These are phyloP conservation scores for Phoxinus phoxinus DNA, from an alignment of 2,113 vertebrate species.

Conservation along the genomic window DNA sequence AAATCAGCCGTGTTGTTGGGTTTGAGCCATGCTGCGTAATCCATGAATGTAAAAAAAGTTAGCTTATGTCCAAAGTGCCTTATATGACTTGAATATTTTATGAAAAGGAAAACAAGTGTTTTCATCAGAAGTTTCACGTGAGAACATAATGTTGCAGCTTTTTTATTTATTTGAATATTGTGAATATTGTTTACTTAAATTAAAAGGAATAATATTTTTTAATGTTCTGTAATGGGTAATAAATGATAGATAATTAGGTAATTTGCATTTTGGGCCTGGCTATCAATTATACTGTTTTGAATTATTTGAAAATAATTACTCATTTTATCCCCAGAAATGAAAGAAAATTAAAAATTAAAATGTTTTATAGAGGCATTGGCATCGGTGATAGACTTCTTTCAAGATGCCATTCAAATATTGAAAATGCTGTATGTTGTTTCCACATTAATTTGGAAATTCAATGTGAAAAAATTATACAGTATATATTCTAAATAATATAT, in stretches of 20 bases:
- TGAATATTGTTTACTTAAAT: background rate
- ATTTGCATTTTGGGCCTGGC: background rate
- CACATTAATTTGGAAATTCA: no score
- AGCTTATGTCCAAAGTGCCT: background rate
- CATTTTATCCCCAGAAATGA: background rate
- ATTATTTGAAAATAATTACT: background rate
- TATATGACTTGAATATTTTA: background rate
- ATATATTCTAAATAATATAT: no score
- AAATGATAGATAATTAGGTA: background rate
- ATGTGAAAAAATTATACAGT: no score
- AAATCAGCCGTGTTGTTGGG: background rate
- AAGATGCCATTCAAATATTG: background rate
- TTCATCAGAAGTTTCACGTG: background rate
- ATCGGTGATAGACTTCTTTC: background rate
- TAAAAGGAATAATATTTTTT: background rate
- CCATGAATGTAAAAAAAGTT: background rate
- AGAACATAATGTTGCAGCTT: background rate
- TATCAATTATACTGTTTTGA: background rate
- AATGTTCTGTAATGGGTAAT: background rate
- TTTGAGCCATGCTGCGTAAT: background rate
- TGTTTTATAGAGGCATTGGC: no score
- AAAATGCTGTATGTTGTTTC: no score
- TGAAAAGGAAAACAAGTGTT: background rate
- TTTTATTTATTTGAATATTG: background rate
- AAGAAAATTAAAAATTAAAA: no score